phyloP scores from a whole-genome alignment of 2,888 invertebrate genomes.

The Agrypnus murinus region DNA sequence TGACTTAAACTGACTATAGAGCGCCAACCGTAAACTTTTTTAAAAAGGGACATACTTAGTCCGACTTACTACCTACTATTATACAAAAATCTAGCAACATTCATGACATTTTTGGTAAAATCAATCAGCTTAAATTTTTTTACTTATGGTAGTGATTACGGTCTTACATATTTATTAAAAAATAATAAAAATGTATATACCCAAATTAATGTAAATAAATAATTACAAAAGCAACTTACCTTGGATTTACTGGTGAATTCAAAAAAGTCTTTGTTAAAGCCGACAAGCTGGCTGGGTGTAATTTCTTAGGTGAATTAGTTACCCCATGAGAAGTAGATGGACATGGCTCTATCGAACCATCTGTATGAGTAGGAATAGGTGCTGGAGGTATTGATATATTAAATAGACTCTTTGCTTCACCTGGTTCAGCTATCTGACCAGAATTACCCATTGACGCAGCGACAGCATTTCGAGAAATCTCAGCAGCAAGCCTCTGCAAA shows the following conservation, averaged over 20 bases:
- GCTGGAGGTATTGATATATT: constrained; percentile 56
- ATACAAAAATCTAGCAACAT: too few species aligned
- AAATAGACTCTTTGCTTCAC: constrained; percentile 63
- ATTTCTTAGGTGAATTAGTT: constrained; percentile 30
- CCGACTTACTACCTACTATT: too few species aligned
- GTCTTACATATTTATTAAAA: too few species aligned
- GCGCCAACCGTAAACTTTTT: too few species aligned
- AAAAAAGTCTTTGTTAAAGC: constrained; percentile 37
- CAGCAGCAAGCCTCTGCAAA: constrained; percentile 77
- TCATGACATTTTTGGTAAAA: too few species aligned
- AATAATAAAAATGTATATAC: too few species aligned
- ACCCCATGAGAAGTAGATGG: constrained; percentile 40
- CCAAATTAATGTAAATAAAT: too few species aligned
- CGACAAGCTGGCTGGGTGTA: constrained; percentile 26
- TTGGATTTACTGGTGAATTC: constrained; percentile 13
- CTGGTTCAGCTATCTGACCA: constrained; percentile 56
- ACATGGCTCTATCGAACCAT: constrained; percentile 20
- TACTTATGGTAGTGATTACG: too few species aligned
- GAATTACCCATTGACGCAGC: constrained; percentile 71
- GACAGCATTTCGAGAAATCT: constrained; percentile 80
- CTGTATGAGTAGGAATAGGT: constrained; percentile 33
- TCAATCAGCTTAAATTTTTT: too few species aligned
- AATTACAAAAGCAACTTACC: too few species aligned
- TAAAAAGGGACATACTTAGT: too few species aligned
- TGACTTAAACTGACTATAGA: too few species aligned